These are phyloP conservation scores for Papilio protenor DNA, from an alignment of 2,888 invertebrate species.

Conservation along the genomic window DNA sequence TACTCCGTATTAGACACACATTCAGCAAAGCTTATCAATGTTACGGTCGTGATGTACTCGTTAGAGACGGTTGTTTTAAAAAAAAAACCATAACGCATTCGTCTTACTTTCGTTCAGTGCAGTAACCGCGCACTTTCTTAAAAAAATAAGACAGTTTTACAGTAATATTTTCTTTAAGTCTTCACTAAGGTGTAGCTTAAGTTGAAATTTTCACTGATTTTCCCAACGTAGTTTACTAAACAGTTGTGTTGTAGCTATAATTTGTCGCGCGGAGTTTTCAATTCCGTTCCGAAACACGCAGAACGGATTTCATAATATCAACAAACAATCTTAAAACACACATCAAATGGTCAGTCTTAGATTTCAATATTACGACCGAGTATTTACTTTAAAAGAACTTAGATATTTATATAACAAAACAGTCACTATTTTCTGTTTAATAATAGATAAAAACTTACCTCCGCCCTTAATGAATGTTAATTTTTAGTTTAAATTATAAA, in stretches of 20 bases:
- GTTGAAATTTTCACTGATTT: not conserved
- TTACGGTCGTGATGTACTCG: constrained; percentile 16
- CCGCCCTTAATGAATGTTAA: not conserved
- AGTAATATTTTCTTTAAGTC: not conserved
- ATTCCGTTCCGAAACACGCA: constrained; percentile 30
- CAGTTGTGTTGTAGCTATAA: constrained; percentile 14
- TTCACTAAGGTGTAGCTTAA: not conserved
- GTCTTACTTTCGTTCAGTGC: constrained; percentile 25
- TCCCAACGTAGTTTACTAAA: constrained; percentile 9
- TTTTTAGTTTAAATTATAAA: not conserved
- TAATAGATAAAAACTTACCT: not conserved
- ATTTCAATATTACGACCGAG: not conserved
- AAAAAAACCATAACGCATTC: constrained; percentile 21
- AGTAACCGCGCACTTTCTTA: constrained; percentile 8
- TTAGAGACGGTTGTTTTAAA: constrained; percentile 10
- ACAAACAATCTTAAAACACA: constrained; percentile 15
- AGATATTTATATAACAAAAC: too few relatives aligned
- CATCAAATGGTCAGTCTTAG: not conserved
- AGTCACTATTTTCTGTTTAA: too few relatives aligned
- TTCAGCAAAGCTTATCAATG: constrained; percentile 14
- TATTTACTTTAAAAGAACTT: not conserved
- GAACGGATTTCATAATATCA: constrained; percentile 34
- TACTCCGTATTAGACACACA: not conserved
- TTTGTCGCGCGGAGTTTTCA: constrained; percentile 13
- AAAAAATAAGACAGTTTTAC: not conserved